Evolutionary conservation across 53 echinoderm and acorn worm species (phyloP).

Genomic region (Apostichopus leukothele): DNA sequence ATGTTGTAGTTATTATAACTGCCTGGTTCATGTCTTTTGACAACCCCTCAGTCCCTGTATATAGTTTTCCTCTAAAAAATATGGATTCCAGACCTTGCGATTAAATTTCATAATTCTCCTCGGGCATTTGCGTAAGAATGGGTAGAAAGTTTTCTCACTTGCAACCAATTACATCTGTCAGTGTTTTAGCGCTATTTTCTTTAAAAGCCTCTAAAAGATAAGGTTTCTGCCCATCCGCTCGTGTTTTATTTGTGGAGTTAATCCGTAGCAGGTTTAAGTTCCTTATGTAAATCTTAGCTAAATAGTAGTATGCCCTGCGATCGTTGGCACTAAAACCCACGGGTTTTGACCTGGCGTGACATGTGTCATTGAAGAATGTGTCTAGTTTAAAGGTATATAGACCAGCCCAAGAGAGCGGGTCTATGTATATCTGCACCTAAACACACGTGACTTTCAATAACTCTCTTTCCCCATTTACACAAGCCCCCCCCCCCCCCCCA

Average conservation of each 20-base stretch:
- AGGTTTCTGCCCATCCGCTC: constrained; percentile 32
- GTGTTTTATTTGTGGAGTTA: constrained; percentile 33
- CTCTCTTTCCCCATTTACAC: too few relatives aligned
- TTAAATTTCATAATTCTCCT: constrained; percentile 16
- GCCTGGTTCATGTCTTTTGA: background rate
- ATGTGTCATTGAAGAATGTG: constrained; percentile 27
- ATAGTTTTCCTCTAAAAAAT: background rate
- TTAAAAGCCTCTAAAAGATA: constrained; percentile 29
- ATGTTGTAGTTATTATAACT: too few relatives aligned
- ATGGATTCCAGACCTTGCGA: constrained; percentile 3
- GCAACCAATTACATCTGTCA: constrained; percentile 44
- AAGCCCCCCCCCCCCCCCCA: too few relatives aligned
- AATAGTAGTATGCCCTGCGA: constrained; percentile 11
- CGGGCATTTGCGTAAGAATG: constrained; percentile 24
- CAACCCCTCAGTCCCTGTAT: background rate
- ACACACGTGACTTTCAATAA: too few relatives aligned
- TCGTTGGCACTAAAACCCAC: constrained; percentile 4
- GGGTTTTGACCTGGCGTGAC: constrained; percentile 21
- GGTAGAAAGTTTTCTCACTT: constrained; percentile 28
- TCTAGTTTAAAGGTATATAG: background rate
- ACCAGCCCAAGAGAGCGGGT: too few relatives aligned
- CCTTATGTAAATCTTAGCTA: constrained; percentile 36
- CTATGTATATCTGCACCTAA: too few relatives aligned
- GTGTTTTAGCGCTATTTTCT: constrained; percentile 39
- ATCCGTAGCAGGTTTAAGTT: constrained; percentile 40